A percentile compares a stretch with the other conserved stretches of the same genome.
Conservation (phyloP, 2,113 vertebrate genomes). For the Tyrannus savana region DNA sequence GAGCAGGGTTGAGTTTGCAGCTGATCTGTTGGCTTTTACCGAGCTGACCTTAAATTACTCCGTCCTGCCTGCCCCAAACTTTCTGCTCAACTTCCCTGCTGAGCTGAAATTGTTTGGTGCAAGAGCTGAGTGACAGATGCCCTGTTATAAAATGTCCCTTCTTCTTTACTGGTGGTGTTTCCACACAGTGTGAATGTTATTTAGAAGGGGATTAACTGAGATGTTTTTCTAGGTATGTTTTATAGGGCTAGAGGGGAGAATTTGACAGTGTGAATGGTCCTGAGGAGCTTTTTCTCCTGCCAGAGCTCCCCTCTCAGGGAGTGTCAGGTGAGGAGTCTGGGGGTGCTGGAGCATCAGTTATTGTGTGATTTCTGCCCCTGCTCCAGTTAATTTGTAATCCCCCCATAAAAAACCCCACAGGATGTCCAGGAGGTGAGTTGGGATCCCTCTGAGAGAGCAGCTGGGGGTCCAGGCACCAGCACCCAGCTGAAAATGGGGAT, state of each 20-base stretch:
- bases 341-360: neutral
- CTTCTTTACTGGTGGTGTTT: neutral
- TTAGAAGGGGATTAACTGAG: fast-evolving
- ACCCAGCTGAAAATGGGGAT: neutral
- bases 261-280: neutral
- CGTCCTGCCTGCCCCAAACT: neutral
- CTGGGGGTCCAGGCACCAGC: neutral
- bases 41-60: neutral
- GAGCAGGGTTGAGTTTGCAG: neutral
- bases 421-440: neutral
- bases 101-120: neutral
- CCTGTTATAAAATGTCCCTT: neutral
- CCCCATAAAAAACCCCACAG: neutral
- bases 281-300: neutral
- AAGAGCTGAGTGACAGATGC: neutral
- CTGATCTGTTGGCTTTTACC: neutral
- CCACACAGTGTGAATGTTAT: fast-evolving
- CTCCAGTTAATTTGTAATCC: neutral
- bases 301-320: neutral
- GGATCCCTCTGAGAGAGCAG: neutral
- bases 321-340: neutral
- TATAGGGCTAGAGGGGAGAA: neutral
- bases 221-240: neutral
- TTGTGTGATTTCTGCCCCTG: neutral
- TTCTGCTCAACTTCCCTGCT: neutral